phyloP scores from a whole-genome alignment of 2,797 vertebrate species.

The Fistularia commersonii region DNA sequence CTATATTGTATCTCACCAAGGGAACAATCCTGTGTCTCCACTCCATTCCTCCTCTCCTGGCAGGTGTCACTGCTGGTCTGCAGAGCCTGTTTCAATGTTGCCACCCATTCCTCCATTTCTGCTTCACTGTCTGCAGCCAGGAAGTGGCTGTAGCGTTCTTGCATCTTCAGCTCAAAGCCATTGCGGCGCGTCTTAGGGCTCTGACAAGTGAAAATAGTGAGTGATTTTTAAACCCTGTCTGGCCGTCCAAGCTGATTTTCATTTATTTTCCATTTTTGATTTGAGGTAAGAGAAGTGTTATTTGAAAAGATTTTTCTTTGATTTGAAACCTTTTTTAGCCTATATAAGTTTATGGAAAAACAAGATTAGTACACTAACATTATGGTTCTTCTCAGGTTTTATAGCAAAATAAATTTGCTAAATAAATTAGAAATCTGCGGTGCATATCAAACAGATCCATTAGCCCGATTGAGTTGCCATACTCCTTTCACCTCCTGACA shows the following conservation, averaged over 20 bases:
- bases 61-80: conserved; percentile 83
- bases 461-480: conserved; percentile 2
- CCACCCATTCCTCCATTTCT: conserved; percentile 97
- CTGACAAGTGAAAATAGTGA: conserved; percentile 54
- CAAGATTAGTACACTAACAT: too few species aligned
- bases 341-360: too few species aligned
- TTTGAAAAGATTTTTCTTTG: too few species aligned
- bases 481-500: conserved; percentile 17
- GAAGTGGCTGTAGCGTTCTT: conserved; percentile 95
- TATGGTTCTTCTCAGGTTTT: too few species aligned
- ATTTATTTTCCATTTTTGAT: too few species aligned
- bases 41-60: conserved; percentile 83
- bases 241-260: too few species aligned
- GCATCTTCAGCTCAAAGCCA: conserved; percentile 94
- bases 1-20: conserved; percentile 54
- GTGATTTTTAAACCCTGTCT: too few species aligned
- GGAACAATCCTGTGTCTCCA: conserved; percentile 77
- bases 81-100: conserved; percentile 88
- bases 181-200: conserved; percentile 92
- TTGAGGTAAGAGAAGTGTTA: too few species aligned
- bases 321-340: too few species aligned
- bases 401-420: not conserved
- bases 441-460: conserved; percentile 4
- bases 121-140: conserved; percentile 91
- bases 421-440: conserved; percentile 1